These are phyloP conservation scores for Calephelis perditalis DNA, from an alignment of 2,888 invertebrate genomes.

Conservation along the genomic window DNA sequence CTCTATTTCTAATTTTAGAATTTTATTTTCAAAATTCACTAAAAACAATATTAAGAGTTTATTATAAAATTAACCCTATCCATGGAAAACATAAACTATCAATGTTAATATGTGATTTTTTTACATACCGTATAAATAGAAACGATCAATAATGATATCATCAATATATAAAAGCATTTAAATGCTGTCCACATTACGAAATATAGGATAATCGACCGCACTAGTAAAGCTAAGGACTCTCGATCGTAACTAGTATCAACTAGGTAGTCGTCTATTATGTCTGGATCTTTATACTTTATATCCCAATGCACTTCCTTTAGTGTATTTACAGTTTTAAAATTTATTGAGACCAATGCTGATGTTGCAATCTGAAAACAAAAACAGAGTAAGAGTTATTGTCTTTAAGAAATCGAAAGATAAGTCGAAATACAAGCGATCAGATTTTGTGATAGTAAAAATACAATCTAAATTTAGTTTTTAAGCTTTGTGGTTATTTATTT, in stretches of 20 bases:
- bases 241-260: neutral
- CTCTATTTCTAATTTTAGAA: too few species aligned
- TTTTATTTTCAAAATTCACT: too few species aligned
- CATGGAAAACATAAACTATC: too few species aligned
- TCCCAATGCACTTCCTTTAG: neutral
- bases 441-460: too few species aligned
- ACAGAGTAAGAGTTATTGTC: too few species aligned
- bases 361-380: neutral
- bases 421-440: too few species aligned
- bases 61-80: too few species aligned
- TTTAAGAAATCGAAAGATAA: too few species aligned
- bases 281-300: neutral
- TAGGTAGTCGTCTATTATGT: neutral
- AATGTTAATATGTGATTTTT: too few species aligned
- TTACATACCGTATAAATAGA: neutral
- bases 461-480: too few species aligned
- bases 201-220: constrained; percentile 6
- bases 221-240: neutral
- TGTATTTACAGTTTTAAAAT: neutral
- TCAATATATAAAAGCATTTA: constrained; percentile 15
- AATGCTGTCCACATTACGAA: constrained; percentile 15
- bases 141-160: neutral
- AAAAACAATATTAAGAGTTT: too few species aligned
- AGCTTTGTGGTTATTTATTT: too few species aligned
- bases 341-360: neutral